Percentiles rank a stretch among this genome's conserved stretches.
These are phyloP conservation scores for Hartigia nigra DNA, from an alignment of 2,888 invertebrate genomes.

Conservation along the genomic window DNA sequence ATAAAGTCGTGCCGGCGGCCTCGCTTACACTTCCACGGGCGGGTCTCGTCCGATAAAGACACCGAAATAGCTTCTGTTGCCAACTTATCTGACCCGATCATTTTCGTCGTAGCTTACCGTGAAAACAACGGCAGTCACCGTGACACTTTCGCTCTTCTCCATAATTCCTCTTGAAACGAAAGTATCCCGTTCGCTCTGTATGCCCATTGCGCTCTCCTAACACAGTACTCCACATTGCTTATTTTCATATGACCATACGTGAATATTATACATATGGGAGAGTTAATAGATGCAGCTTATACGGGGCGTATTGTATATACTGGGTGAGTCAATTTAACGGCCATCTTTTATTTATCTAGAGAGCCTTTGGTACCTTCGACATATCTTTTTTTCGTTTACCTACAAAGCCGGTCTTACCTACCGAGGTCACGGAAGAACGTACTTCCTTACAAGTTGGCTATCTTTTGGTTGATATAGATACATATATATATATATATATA, in stretches of 20 bases:
- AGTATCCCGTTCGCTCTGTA: conserved; percentile 20
- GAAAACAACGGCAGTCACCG: background rate
- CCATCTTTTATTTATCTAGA: too few species aligned
- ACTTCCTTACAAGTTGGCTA: conserved; percentile 11
- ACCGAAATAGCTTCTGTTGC: conserved; percentile 65
- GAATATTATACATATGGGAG: too few species aligned
- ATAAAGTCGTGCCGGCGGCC: conserved; percentile 48
- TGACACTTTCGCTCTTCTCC: conserved; percentile 47
- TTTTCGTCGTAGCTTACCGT: background rate
- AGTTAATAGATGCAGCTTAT: background rate
- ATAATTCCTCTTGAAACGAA: conserved; percentile 42
- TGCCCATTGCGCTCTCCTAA: too few species aligned
- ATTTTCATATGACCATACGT: background rate
- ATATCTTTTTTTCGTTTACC: background rate
- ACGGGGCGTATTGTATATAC: background rate
- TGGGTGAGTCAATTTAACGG: background rate
- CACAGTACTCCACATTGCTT: too few species aligned
- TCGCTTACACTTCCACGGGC: conserved; percentile 54
- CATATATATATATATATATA: background rate
- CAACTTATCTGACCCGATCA: conserved; percentile 43
- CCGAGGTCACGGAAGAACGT: conserved; percentile 24
- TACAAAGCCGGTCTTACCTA: background rate
- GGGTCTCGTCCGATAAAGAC: conserved; percentile 25
- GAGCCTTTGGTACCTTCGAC: too few species aligned
- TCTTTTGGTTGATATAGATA: background rate